A percentile compares a stretch with the other conserved stretches of the same genome.
Evolutionary conservation across 2,113 vertebrate genomes (phyloP).

Genomic region (Seriola dumerili): DNA sequence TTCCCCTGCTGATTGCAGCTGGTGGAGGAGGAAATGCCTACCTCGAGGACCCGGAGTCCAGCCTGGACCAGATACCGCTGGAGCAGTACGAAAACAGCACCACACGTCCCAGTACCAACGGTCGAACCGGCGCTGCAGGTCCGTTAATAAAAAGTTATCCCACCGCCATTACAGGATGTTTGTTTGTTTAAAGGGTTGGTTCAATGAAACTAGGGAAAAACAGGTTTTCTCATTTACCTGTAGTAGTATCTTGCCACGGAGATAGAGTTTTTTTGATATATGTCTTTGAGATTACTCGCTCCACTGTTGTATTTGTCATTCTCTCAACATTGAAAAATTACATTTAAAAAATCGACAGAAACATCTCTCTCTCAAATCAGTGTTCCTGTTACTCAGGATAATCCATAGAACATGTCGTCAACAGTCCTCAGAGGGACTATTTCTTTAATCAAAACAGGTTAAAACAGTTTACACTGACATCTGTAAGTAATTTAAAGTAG

Average conservation of each 20-base stretch:
- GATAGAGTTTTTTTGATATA: too few relatives aligned
- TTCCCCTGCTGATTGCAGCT: constrained; percentile 91
- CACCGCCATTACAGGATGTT: background rate
- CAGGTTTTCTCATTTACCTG: background rate
- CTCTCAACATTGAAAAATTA: background rate
- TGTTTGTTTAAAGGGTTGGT: background rate
- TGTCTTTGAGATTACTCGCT: background rate
- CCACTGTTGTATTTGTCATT: background rate
- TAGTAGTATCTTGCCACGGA: background rate
- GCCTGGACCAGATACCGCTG: constrained; percentile 76
- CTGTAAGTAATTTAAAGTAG: background rate
- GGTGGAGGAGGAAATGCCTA: constrained; percentile 94
- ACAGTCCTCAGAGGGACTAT: too few relatives aligned
- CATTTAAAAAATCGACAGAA: too few relatives aligned
- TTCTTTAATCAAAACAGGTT: too few relatives aligned
- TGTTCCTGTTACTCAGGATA: too few relatives aligned
- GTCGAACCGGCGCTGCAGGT: constrained; percentile 88
- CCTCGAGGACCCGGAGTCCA: constrained; percentile 85
- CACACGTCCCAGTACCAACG: constrained; percentile 81
- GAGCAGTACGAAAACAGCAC: constrained; percentile 91
- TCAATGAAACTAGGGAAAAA: background rate
- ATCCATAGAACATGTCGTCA: too few relatives aligned
- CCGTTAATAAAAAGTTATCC: background rate
- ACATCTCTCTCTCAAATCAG: too few relatives aligned
- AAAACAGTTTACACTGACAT: background rate